Evolutionary conservation across 2,113 vertebrate genomes (phyloP), one percentile per base, ranked within the genome.

Genomic region (Lasiurus borealis): DNA sequence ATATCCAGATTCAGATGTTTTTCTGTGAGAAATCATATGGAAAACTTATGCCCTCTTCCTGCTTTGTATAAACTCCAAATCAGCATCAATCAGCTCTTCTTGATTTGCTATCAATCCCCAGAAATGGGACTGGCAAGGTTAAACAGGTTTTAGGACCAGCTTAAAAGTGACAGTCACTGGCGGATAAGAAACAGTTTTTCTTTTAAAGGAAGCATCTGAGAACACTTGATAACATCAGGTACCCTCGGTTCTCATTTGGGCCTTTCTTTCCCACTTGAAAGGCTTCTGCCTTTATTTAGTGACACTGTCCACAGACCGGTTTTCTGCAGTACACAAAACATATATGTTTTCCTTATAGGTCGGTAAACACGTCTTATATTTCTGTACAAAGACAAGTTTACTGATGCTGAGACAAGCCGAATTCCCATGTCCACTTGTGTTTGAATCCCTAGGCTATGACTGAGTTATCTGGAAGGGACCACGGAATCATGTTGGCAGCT

Each of bases 341-440:
- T 97, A 87, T 92, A 93, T 95, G 94, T 92, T 95, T 96, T 90
- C 72, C 95, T 95, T 88, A 50, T 44, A 72, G 54, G 50, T 90
- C 95, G 91, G 97, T 78, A 88, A 96, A 85, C 90, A 94, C 95
- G 52, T 12, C 90, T 97, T 95, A 85, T 88, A 88, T 97, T 92
- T 97, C 88, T n/a, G 90, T 92, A 75, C 68, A 89, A 96, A 96
- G 93, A 75, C 95, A 95, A 84, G 88, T 91, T 92, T 88, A 97
- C 78, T 93, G 88, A 92, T 72, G 75, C 73, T 86, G 95, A 97
- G 94, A 96, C 93, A 88, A 95, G 83, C 69, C 0, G 78, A 86
- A 82, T 93, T 92, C 57, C 92, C 48, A 13, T 52, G 88, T 93
- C 88, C 57, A 89, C 88, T 92, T 96, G 88, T 83, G 81, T 95